Evolutionary conservation across 2,113 vertebrate genomes (phyloP).

Genomic region (Triplophysa rosa): DNA sequence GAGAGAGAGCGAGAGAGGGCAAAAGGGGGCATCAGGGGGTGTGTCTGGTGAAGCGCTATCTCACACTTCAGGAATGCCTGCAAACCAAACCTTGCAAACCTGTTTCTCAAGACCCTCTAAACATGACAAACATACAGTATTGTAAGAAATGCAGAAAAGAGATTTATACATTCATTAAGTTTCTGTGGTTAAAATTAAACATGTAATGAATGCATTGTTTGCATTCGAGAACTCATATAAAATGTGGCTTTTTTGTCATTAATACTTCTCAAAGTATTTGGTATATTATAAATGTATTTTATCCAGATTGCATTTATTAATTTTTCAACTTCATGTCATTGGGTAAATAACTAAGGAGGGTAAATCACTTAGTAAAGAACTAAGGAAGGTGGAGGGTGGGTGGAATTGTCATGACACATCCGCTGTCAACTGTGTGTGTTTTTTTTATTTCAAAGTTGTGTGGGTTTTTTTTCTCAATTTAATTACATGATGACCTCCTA

Average conservation of each 20-base stretch:
- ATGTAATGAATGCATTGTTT: neutral
- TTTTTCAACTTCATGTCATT: no score
- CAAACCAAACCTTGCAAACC: constrained; percentile 2
- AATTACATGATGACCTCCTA: no score
- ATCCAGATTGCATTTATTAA: no score
- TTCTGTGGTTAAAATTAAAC: neutral
- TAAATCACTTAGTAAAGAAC: no score
- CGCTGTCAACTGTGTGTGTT: no score
- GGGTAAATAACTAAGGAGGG: no score
- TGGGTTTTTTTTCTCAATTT: no score
- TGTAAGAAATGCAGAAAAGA: neutral
- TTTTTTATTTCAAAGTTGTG: no score
- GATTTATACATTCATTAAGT: neutral
- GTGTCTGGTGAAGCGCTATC: neutral
- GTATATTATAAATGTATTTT: no score
- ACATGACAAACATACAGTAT: neutral
- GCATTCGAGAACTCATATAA: neutral
- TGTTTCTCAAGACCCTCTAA: constrained; percentile 19
- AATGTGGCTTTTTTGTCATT: neutral
- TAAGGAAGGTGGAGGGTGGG: no score
- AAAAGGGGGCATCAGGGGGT: neutral
- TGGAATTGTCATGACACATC: no score
- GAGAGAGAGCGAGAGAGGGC: neutral
- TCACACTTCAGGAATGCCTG: constrained; percentile 16
- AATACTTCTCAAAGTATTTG: neutral